Evolutionary conservation across 1,140 invertebrate species (phyloP), one percentile per base, ranked within the genome.

Genomic region (Drosophila aff.): DNA sequence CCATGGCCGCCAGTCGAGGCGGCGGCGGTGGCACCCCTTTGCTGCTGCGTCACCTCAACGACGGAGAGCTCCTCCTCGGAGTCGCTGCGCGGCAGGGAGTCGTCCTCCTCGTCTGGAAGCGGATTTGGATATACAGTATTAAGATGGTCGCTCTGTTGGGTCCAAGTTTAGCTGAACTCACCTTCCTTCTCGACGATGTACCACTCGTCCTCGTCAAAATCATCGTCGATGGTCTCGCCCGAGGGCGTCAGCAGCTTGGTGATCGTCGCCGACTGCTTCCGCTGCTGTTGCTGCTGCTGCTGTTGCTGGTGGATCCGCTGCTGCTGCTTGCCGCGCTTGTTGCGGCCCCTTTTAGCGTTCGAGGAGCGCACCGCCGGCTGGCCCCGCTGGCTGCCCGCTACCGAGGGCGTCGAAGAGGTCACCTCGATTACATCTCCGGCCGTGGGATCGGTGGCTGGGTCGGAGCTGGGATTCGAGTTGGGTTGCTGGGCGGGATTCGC

Each of bases 151-250:
- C 4, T 11, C 9, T 3, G 2, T n/a, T 11, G 5, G 15, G 2
- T 9, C 7, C 21, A 9, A 16, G 18, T 23, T 15, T 4, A 16
- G 33, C 52, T 38, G 15, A 18, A 83, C 91, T 74, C 61, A 93
- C 92, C 92, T 43, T 92, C 85, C 71, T 92, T 93, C 40, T 93
- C 86, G 46, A 93, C 89, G 60, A 93, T 86, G 50, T 85, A 89
- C 92, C 92, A 93, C 66, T 92, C 92, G 81, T 93, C 87, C 76
- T 92, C 92, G 68, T 93, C 82, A 28, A 92, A 78, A 53, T 89
- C 84, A 60, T 84, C 81, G 44, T 89, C 81, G 36, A 71, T 74
- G 52, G 58, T 47, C n/a, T 75, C 67, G n/a, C 77, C 69, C 64
- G 69, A 58, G 33, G 83, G 74, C 40, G 81, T 89, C n/a, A 87